Percentiles rank a stretch among this genome's conserved stretches.
These are phyloP conservation scores for Drosophila macrospina DNA, from an alignment of 2,888 invertebrate genomes.

Conservation along the genomic window DNA sequence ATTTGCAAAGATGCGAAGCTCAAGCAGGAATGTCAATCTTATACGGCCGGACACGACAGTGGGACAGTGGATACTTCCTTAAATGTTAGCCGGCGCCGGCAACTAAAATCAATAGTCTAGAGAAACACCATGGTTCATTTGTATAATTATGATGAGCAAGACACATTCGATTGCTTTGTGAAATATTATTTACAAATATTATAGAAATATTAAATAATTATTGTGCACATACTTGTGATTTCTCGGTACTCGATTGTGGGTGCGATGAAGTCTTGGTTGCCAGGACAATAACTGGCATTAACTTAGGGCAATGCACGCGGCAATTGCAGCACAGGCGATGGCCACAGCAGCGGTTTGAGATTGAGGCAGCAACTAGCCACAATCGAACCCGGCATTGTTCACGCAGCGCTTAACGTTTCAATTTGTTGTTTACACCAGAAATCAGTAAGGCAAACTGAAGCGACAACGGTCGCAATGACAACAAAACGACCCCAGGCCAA, in stretches of 20 bases:
- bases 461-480: conserved; percentile 21
- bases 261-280: conserved; percentile 23
- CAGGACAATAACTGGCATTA: conserved; percentile 53
- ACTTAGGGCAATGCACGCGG: conserved; percentile 57
- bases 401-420: conserved; percentile 12
- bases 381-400: conserved; percentile 49
- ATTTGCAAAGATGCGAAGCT: conserved; percentile 22
- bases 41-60: neutral
- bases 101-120: conserved; percentile 63
- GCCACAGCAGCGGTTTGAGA: conserved; percentile 18
- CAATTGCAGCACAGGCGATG: conserved; percentile 20
- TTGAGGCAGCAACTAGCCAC: conserved; percentile 13
- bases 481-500: conserved; percentile 14
- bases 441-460: conserved; percentile 49
- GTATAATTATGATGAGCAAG: conserved; percentile 7
- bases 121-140: conserved; percentile 26
- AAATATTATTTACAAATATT: too few species aligned
- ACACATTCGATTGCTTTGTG: too few species aligned
- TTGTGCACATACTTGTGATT: conserved; percentile 48
- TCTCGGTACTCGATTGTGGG: conserved; percentile 1
- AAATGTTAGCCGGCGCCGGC: conserved; percentile 46
- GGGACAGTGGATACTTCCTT: conserved; percentile 24
- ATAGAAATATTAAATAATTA: conserved; percentile 41
- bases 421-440: conserved; percentile 57
- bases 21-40: neutral